These are phyloP conservation scores for Vireo altiloquus DNA, from an alignment of 2,113 vertebrate genomes.

Conservation along the genomic window DNA sequence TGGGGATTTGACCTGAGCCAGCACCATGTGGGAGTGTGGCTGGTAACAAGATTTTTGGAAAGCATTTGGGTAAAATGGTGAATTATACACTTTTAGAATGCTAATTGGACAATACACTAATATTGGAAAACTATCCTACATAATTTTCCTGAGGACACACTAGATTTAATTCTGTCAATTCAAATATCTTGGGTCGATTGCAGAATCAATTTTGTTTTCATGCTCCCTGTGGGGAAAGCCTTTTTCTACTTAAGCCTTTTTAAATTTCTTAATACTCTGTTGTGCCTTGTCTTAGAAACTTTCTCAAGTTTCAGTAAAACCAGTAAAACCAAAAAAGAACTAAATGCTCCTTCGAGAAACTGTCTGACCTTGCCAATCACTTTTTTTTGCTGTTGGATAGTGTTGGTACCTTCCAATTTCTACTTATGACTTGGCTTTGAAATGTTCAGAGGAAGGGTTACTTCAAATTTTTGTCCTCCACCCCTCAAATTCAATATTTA, in stretches of 20 bases:
- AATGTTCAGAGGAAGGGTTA: neutral
- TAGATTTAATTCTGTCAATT: neutral
- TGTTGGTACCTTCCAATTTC: neutral
- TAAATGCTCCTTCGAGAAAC: constrained; percentile 33
- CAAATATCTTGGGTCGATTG: neutral
- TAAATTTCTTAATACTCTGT: neutral
- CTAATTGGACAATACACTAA: neutral
- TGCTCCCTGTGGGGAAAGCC: neutral
- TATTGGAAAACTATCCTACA: neutral
- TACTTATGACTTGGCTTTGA: constrained; percentile 10
- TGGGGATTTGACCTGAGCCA: neutral
- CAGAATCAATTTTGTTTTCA: constrained; percentile 25
- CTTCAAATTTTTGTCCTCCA: constrained; percentile 16
- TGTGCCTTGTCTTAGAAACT: constrained; percentile 35
- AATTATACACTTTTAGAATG: neutral
- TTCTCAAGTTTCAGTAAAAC: constrained; percentile 47
- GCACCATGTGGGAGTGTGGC: neutral
- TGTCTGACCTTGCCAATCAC: constrained; percentile 53
- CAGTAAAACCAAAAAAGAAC: neutral
- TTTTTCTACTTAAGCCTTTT: neutral
- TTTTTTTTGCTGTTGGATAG: constrained; percentile 1
- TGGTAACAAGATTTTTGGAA: neutral
- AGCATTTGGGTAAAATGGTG: neutral
- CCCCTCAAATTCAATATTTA: constrained; percentile 2
- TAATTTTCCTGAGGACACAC: neutral